These are phyloP conservation scores for Chironomus tepperi DNA, from an alignment of 1,140 invertebrate genomes.

Conservation along the genomic window DNA sequence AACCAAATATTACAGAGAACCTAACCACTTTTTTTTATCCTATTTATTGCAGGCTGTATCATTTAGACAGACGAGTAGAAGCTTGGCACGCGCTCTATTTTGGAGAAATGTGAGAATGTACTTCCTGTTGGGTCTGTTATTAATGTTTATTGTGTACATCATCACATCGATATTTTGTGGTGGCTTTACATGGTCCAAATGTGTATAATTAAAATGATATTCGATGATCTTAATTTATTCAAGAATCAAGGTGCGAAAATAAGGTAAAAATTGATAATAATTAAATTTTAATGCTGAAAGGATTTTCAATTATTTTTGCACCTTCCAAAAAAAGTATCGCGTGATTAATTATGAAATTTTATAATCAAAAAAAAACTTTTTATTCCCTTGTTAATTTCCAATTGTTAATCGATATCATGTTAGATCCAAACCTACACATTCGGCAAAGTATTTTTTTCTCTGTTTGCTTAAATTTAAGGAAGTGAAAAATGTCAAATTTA, in stretches of 20 bases:
- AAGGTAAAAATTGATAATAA: no score
- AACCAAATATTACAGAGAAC: no score
- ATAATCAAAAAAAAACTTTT: no score
- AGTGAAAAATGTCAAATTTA: no score
- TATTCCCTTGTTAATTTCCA: no score
- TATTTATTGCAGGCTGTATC: constrained; percentile 62
- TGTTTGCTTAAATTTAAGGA: no score
- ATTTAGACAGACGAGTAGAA: constrained; percentile 77
- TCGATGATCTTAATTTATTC: not conserved
- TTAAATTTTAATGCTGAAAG: not conserved
- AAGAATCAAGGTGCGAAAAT: no score
- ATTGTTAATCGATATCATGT: no score
- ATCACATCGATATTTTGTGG: constrained; percentile 81
- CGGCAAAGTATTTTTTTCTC: no score
- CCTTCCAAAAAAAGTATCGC: no score
- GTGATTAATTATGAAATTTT: no score
- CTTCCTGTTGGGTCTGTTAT: constrained; percentile 59
- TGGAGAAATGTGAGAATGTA: constrained; percentile 93
- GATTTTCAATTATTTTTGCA: not conserved
- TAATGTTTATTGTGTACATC: constrained; percentile 73
- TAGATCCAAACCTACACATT: no score
- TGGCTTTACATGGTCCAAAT: constrained; percentile 67
- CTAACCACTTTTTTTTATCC: not conserved
- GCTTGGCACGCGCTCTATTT: constrained; percentile 76
- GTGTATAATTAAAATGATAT: constrained; percentile 32